Evolutionary conservation across 2,113 vertebrate species (phyloP).

Genomic region (Empidonax traillii): DNA sequence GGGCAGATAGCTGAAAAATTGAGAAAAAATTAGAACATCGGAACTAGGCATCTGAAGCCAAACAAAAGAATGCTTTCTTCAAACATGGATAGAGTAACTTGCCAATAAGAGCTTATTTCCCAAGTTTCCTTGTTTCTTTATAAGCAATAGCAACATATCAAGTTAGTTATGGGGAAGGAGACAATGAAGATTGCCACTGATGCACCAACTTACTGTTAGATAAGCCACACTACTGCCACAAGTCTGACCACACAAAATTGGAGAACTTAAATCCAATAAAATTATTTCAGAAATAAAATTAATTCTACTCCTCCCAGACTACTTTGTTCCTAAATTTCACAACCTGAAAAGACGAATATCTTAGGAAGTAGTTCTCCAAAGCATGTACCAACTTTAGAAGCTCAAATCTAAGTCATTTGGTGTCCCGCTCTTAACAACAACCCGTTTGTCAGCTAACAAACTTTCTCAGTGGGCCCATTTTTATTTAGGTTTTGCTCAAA

Average conservation of each 20-base stretch:
- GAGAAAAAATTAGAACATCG: background rate
- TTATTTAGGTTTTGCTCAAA: background rate
- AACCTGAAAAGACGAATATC: background rate
- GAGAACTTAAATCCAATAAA: background rate
- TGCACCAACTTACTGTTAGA: background rate
- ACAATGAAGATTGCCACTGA: background rate
- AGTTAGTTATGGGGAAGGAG: background rate
- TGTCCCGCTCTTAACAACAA: background rate
- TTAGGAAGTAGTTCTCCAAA: background rate
- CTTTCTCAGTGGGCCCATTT: background rate
- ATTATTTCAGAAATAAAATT: background rate
- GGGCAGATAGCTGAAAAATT: background rate
- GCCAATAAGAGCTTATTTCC: background rate
- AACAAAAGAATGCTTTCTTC: background rate
- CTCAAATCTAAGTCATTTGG: background rate
- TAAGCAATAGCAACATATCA: background rate
- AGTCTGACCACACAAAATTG: background rate
- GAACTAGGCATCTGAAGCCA: background rate
- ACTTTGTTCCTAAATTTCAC: background rate
- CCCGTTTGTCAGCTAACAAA: background rate
- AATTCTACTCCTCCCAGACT: background rate
- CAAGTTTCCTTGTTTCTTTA: background rate
- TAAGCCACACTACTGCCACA: background rate
- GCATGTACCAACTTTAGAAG: background rate
- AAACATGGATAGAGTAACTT: background rate